Evolutionary conservation across 2,113 vertebrate species (phyloP).

Genomic region (Heterotilapia buettikoferi): DNA sequence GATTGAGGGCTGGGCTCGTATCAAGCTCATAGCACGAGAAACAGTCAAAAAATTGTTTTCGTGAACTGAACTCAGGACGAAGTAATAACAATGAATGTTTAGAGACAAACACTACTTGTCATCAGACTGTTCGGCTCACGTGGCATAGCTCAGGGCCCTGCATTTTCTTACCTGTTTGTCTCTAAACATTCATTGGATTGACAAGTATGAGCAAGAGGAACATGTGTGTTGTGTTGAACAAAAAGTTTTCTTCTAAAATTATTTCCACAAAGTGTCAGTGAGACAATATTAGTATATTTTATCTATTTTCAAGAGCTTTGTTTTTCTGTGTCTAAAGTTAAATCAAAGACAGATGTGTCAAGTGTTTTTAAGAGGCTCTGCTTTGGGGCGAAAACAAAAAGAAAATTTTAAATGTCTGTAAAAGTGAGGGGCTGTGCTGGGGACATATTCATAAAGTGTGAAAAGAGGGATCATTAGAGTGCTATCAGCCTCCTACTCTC

Average conservation of each 20-base stretch:
- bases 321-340: neutral
- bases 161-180: neutral
- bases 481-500: conserved; percentile 32
- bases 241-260: neutral
- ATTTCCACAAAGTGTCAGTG: neutral
- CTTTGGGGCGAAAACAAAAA: neutral
- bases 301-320: neutral
- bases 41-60: neutral
- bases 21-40: neutral
- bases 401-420: neutral
- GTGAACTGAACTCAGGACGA: neutral
- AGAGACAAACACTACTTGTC: neutral
- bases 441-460: neutral
- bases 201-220: neutral
- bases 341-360: neutral
- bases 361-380: neutral
- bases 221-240: neutral
- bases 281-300: neutral
- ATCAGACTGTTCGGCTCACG: neutral
- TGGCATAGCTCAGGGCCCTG: neutral
- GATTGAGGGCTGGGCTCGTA: neutral
- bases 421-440: neutral
- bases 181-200: no score
- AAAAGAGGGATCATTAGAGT: conserved; percentile 22
- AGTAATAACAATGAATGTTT: neutral